These are phyloP conservation scores for Pachliopta kotzebuea DNA, from an alignment of 2,888 invertebrate species.

Conservation along the genomic window DNA sequence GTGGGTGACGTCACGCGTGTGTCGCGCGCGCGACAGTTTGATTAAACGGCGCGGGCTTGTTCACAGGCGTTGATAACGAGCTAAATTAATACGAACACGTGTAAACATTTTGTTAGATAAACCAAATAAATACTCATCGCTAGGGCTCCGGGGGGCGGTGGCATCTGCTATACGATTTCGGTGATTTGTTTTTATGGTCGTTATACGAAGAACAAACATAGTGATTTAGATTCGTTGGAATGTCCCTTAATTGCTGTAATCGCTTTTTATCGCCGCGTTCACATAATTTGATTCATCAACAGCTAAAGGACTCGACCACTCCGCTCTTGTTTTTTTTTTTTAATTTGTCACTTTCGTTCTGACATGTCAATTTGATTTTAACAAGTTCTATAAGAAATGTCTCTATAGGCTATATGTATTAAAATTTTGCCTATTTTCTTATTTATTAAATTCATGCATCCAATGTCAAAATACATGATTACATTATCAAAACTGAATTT, in stretches of 20 bases:
- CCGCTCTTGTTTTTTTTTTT: too few species aligned
- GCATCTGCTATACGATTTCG: constrained; percentile 60
- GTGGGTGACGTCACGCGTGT: constrained; percentile 43
- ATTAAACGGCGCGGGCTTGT: constrained; percentile 54
- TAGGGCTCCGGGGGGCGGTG: constrained; percentile 29
- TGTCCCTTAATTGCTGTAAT: constrained; percentile 57
- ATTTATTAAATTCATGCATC: too few species aligned
- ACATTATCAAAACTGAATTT: too few species aligned
- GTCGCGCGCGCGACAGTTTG: constrained; percentile 50
- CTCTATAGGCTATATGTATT: too few species aligned
- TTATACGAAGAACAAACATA: constrained; percentile 59
- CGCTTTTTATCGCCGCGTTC: constrained; percentile 41
- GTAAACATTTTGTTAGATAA: constrained; percentile 71
- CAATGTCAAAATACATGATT: too few species aligned
- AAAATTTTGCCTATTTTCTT: too few species aligned
- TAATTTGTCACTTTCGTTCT: too few species aligned
- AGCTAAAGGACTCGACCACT: too few species aligned
- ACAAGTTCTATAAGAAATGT: too few species aligned
- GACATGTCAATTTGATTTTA: too few species aligned
- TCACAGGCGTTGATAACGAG: constrained; percentile 60
- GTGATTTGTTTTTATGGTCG: constrained; percentile 64
- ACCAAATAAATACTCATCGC: constrained; percentile 39
- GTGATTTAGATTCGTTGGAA: constrained; percentile 52
- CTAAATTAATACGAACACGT: constrained; percentile 70
- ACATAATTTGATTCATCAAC: not conserved